These are phyloP conservation scores for Myotis daubentonii DNA, from an alignment of 2,797 vertebrate species.

Conservation along the genomic window DNA sequence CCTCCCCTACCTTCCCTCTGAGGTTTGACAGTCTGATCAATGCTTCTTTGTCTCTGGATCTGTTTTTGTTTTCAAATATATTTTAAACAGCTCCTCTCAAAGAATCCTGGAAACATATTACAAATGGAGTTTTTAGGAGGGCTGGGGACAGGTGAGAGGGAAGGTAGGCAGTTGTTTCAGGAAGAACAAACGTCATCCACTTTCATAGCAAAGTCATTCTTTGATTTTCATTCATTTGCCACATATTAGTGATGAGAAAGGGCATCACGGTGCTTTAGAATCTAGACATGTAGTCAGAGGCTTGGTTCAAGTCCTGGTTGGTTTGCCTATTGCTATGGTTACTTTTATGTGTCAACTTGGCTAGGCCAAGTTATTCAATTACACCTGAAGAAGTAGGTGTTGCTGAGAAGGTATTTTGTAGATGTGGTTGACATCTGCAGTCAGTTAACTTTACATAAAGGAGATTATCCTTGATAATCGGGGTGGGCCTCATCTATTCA, in stretches of 20 bases:
- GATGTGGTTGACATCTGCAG: background rate
- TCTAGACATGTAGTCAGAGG: background rate
- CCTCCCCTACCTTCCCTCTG: too few relatives aligned
- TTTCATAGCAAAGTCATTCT: background rate
- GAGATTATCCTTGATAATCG: background rate
- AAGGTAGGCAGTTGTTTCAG: background rate
- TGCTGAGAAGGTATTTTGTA: background rate
- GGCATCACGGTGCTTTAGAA: background rate
- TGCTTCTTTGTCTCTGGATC: too few relatives aligned
- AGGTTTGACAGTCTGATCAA: too few relatives aligned
- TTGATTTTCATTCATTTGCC: background rate
- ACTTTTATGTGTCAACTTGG: background rate
- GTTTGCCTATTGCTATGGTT: background rate
- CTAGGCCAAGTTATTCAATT: background rate
- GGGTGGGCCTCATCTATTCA: background rate
- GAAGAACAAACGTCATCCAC: background rate
- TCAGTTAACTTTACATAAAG: slow-evolving; percentile 21
- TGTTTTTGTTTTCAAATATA: slow-evolving; percentile 42
- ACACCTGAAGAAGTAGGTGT: background rate
- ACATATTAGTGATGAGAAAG: background rate
- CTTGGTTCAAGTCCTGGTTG: background rate
- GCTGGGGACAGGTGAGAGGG: slow-evolving; percentile 18
- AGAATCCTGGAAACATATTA: slow-evolving; percentile 56
- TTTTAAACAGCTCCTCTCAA: slow-evolving; percentile 69
- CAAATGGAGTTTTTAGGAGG: slow-evolving; percentile 42